Percentiles rank a stretch among this genome's conserved stretches.
Evolutionary conservation across 2,113 vertebrate species (phyloP).

Genomic region (Leuciscus idus): DNA sequence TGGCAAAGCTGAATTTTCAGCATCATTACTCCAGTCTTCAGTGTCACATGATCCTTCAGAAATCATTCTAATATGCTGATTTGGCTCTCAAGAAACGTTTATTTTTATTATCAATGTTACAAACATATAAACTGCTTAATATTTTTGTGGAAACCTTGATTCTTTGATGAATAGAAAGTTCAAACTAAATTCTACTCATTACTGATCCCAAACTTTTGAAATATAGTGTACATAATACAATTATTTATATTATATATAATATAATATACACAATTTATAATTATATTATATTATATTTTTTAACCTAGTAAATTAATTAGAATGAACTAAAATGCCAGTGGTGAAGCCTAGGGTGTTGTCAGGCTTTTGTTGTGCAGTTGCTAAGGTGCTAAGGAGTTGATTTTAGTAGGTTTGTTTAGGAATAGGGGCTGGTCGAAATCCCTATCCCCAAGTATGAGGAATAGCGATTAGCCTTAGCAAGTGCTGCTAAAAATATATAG

Average conservation of each 20-base stretch:
- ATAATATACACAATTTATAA: too few species aligned
- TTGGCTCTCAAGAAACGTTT: not conserved
- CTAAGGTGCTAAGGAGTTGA: not conserved
- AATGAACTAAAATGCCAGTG: not conserved
- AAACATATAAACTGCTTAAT: too few species aligned
- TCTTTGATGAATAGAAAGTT: too few species aligned
- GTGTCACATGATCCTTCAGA: not conserved
- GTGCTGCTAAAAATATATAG: not conserved
- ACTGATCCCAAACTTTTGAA: not conserved
- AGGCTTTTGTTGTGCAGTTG: not conserved
- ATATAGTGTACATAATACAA: not conserved
- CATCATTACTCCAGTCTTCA: not conserved
- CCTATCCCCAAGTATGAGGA: not conserved
- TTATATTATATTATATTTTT: not conserved
- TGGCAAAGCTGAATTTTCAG: not conserved
- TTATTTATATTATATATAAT: too few species aligned
- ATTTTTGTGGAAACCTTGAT: too few species aligned
- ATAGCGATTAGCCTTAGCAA: not conserved
- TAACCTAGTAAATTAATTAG: not conserved
- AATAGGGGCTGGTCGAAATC: not conserved
- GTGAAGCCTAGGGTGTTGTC: not conserved
- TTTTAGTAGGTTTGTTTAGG: not conserved
- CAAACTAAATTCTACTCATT: not conserved
- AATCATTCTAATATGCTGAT: not conserved
- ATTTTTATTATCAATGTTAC: too few species aligned